These are phyloP conservation scores for Keiferia lycopersicella DNA, from an alignment of 2,888 invertebrate species.

Conservation along the genomic window DNA sequence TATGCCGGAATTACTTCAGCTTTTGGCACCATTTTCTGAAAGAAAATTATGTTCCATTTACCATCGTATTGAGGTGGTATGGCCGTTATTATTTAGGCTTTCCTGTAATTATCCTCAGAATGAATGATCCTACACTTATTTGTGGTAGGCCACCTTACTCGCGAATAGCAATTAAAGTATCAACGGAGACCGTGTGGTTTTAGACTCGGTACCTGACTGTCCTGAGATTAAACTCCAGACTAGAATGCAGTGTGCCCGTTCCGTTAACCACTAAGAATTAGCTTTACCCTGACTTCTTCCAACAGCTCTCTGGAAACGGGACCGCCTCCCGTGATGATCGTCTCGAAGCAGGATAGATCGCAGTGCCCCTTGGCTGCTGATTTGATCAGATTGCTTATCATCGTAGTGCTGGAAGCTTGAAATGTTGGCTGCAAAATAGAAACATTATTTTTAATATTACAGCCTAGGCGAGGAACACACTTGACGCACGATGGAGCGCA, in stretches of 20 bases:
- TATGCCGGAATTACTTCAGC: conserved; percentile 52
- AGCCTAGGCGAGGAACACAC: too few species aligned
- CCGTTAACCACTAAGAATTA: background rate
- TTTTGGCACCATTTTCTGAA: conserved; percentile 49
- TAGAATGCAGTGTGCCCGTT: too few species aligned
- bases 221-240: too few species aligned
- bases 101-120: too few species aligned
- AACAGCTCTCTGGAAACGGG: conserved; percentile 47
- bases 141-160: too few species aligned
- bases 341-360: conserved; percentile 56
- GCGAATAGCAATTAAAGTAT: too few species aligned
- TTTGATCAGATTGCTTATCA: conserved; percentile 51
- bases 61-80: too few species aligned
- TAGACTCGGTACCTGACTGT: too few species aligned
- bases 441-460: background rate
- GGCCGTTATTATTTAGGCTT: too few species aligned
- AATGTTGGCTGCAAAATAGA: conserved; percentile 36
- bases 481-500: too few species aligned
- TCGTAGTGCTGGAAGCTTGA: conserved; percentile 48
- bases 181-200: too few species aligned
- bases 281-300: conserved; percentile 37
- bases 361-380: conserved; percentile 45
- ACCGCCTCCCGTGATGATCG: conserved; percentile 54
- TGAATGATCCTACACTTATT: too few species aligned
- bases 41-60: background rate